Evolutionary conservation across 2,113 vertebrate species (phyloP), one percentile per base, ranked within the genome.

Genomic region (Bos javanicus): DNA sequence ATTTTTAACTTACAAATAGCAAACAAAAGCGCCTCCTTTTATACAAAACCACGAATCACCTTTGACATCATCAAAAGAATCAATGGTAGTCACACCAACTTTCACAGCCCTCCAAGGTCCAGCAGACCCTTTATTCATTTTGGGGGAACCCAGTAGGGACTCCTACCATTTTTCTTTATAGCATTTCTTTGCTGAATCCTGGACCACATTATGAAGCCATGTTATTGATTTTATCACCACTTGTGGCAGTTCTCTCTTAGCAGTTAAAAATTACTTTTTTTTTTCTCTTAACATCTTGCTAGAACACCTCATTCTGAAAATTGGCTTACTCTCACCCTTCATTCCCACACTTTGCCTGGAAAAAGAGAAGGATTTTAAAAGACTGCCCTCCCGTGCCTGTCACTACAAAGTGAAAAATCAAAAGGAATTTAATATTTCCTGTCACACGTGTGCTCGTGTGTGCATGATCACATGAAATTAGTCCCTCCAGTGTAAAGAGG

Each of bases 231-330:
- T 60, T 52, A 64, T 90, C 4, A 0, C 71, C 57, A 14, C 50
- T 60, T 92, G 36, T 78, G 62, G 80, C 50, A 54, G 16, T 90
- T 94, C 36, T 62, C n/a, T 33, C 60, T n/a, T 14, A 62, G 4
- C 78, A 89, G n/a, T 52, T 92, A 28, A 91, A 97, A 95, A 90
- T 95, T 52, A n/a, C 80, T 81, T 54, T 59, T 67, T 46, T 67
- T 46, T 14, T 90, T 39, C 64, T 28, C 94, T 86, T 95, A 90
- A 36, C 33, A 39, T 85, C 67, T 93, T 85, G 26, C 36, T 86
- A 16, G 87, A 91, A 86, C 14, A 91, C 64, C 93, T 95, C 59
- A 95, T 93, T 95, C 84, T 95, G 84, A 97, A 59, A 94, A 96
- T 5, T 74, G 94, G 43, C 87, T 92, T 36, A 52, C 13, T 89